A percentile compares a stretch with the other conserved stretches of the same genome.
Conservation (phyloP, 2,888 invertebrate genomes). For the Eupithecia inturbata region DNA sequence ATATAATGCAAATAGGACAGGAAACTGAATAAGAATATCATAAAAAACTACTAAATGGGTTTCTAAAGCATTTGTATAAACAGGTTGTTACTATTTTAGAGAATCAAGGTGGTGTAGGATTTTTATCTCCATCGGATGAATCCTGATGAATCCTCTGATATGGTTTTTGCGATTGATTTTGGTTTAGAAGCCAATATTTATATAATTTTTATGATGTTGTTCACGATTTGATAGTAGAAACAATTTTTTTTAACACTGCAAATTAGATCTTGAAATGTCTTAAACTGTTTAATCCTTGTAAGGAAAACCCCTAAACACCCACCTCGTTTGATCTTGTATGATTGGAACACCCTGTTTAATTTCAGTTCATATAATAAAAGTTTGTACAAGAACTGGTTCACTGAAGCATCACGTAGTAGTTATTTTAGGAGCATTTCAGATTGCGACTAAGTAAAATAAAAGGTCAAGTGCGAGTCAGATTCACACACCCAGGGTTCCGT, state of each 20-base stretch:
- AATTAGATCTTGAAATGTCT: not conserved
- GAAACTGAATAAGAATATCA: conserved; percentile 21
- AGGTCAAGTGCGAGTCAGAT: not conserved
- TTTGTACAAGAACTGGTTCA: not conserved
- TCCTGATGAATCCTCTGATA: not conserved
- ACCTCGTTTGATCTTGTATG: not conserved
- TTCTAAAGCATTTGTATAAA: not conserved
- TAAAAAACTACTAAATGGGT: not conserved
- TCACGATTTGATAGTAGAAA: too few species aligned
- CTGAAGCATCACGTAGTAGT: not conserved
- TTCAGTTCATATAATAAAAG: not conserved
- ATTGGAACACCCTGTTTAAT: not conserved
- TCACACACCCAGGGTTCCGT: not conserved
- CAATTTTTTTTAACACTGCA: not conserved
- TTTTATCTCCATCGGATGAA: not conserved
- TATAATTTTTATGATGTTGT: too few species aligned
- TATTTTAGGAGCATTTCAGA: not conserved
- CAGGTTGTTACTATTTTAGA: not conserved
- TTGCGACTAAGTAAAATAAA: not conserved
- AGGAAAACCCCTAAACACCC: not conserved
- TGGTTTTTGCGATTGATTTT: not conserved
- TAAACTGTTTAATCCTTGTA: not conserved
- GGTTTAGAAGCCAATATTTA: not conserved
- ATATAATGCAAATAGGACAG: conserved; percentile 41
- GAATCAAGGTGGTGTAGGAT: not conserved